phyloP scores from a whole-genome alignment of 2,888 invertebrate genomes.

The Ormyrus pomaceus region DNA sequence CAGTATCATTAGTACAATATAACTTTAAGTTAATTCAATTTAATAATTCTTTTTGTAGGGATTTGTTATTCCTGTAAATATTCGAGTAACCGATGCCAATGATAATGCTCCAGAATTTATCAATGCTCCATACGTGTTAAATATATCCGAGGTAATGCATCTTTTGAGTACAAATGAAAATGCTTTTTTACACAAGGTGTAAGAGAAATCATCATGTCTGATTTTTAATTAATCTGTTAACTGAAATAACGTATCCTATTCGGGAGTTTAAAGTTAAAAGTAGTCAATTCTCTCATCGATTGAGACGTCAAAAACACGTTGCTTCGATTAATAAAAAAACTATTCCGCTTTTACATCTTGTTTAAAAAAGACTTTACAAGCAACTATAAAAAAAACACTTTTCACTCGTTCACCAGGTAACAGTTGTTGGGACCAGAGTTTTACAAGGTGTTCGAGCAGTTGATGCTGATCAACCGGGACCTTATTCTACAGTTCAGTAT shows the following conservation, averaged over 20 bases:
- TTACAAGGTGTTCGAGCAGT: constrained; percentile 87
- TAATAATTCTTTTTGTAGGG: constrained; percentile 76
- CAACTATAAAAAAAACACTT: not conserved
- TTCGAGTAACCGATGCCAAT: constrained; percentile 93
- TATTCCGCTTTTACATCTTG: too few relatives aligned
- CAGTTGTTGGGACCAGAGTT: constrained; percentile 80
- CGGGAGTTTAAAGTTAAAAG: too few relatives aligned
- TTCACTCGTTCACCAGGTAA: constrained; percentile 72
- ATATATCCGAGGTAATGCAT: constrained; percentile 85
- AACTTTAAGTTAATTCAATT: not conserved
- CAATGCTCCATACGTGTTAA: constrained; percentile 88
- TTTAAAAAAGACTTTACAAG: not conserved
- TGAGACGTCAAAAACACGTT: too few relatives aligned
- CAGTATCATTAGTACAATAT: not conserved
- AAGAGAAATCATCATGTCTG: not conserved
- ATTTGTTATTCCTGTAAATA: constrained; percentile 88
- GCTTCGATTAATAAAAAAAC: too few relatives aligned
- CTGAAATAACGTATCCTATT: too few relatives aligned
- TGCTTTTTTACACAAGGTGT: not conserved
- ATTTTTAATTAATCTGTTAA: not conserved
- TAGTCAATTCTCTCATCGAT: too few relatives aligned
- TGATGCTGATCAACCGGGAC: constrained; percentile 92
- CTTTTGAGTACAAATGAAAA: not conserved
- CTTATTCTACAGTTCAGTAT: constrained; percentile 91
- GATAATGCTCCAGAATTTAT: constrained; percentile 92